These are phyloP conservation scores for Phortica magna DNA, from an alignment of 2,888 invertebrate genomes.

Conservation along the genomic window DNA sequence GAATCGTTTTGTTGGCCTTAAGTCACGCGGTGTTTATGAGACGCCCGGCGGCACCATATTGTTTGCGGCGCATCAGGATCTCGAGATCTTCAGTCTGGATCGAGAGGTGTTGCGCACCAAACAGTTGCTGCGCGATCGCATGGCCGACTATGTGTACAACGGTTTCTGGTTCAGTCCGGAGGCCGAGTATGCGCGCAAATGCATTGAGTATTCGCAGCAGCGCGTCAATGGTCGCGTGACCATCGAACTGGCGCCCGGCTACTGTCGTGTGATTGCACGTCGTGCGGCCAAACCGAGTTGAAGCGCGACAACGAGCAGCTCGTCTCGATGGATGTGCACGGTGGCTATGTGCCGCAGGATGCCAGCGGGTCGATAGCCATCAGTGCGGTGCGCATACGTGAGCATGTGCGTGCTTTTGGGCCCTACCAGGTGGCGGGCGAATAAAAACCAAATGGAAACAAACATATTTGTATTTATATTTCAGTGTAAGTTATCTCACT, in stretches of 20 bases:
- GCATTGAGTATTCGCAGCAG: slow-evolving; percentile 85
- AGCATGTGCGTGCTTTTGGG: slow-evolving; percentile 80
- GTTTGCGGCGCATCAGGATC: slow-evolving; percentile 86
- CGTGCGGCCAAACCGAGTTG: slow-evolving; percentile 50
- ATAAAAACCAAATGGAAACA: neutral
- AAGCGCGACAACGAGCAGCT: slow-evolving; percentile 85
- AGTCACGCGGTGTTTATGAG: slow-evolving; percentile 89
- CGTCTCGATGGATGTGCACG: slow-evolving; percentile 91
- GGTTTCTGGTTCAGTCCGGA: slow-evolving; percentile 94
- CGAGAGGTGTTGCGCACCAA: slow-evolving; percentile 88
- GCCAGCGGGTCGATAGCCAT: slow-evolving; percentile 91
- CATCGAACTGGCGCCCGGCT: slow-evolving; percentile 86
- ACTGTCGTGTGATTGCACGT: slow-evolving; percentile 77
- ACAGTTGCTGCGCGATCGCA: slow-evolving; percentile 83
- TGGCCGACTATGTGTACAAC: slow-evolving; percentile 90
- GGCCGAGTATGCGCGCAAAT: slow-evolving; percentile 84
- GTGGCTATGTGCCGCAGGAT: slow-evolving; percentile 87
- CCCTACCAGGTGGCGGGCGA: slow-evolving; percentile 52
- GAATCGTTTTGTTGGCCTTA: slow-evolving; percentile 89
- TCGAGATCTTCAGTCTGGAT: slow-evolving; percentile 88
- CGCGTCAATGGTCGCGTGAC: slow-evolving; percentile 85
- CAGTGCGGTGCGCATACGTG: slow-evolving; percentile 86
- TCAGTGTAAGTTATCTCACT: neutral
- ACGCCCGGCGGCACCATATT: slow-evolving; percentile 89
- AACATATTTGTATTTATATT: neutral